Base-by-base conservation (phyloP, 2,113 vertebrate species). In the Aptenodytes patagonicus region DNA sequence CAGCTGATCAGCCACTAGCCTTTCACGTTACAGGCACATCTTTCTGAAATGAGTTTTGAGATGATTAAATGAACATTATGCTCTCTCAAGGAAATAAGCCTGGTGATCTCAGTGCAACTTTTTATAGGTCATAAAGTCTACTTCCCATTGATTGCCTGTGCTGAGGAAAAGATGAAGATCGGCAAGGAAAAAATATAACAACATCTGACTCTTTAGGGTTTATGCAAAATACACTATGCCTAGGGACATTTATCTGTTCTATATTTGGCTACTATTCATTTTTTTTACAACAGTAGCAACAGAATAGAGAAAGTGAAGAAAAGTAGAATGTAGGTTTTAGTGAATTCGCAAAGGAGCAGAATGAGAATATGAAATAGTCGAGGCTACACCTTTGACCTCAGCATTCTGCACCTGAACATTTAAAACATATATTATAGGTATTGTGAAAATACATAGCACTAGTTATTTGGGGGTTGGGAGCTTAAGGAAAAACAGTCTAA, bases 11-110 rank as follows among this genome's bases (percentile, higher is more conserved):
- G n/a, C 34, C 38, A 88, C 34, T n/a, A 71, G 51, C 68, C 77
- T 88, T 75, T 92, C 40, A 76, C 34, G 29, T 49, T 71, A 60
- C 31, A 69, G 54, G 18, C 51, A 68, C 36, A 91, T 95, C 52
- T 80, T 88, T 65, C 16, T 94, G 83, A 96, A 96, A 89, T 70
- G 47, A 49, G 10, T 80, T 91, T 96, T 92, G 64, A 88, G 51
- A 78, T 86, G 54, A 96, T 89, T 82, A 95, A 69, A 95, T 55
- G 24, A 57, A 87, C 40, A 38, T 79, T 83, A 54, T 49, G 40
- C 8, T 80, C 42, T 89, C 28, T 73, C 69, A 71, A 62, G 62
- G 55, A 95, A 96, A 90, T 83, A 77, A 88, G 60, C 31, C 83
- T 58, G 49, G 32, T 40, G 22, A 55, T 75, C 32, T 40, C 58